phyloP scores from a whole-genome alignment of 2,797 vertebrate genomes.

The Pseudomugil tenellus region DNA sequence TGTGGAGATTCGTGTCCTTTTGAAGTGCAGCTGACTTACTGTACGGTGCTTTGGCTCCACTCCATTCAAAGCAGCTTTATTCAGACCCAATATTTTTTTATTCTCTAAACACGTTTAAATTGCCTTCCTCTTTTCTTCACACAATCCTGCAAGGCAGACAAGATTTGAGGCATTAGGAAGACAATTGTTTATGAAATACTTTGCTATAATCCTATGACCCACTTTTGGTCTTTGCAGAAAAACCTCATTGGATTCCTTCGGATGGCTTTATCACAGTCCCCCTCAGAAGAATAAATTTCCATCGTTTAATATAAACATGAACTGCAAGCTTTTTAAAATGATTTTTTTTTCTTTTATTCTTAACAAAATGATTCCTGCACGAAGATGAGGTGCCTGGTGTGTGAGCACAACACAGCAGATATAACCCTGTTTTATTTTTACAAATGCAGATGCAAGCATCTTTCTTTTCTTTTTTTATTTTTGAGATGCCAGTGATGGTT shows the following conservation, averaged over 20 bases:
- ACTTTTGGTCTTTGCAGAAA: constrained; percentile 56
- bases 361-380: constrained; percentile 28
- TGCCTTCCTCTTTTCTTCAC: constrained; percentile 22
- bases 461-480: not conserved
- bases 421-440: constrained; percentile 41
- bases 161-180: constrained; percentile 54
- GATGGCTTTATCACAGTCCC: constrained; percentile 45
- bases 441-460: constrained; percentile 46
- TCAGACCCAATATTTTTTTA: constrained; percentile 17
- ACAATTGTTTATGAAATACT: constrained; percentile 67
- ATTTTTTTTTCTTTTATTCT: not conserved
- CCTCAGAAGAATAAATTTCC: constrained; percentile 57
- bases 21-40: not conserved
- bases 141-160: constrained; percentile 51
- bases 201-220: constrained; percentile 70
- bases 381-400: constrained; percentile 43
- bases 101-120: constrained; percentile 22
- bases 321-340: constrained; percentile 4
- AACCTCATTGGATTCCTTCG: constrained; percentile 52
- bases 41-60: not conserved
- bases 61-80: constrained; percentile 12
- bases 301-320: constrained; percentile 60
- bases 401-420: constrained; percentile 42
- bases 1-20: not conserved
- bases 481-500: constrained; percentile 21